Evolutionary conservation across 2,113 vertebrate species (phyloP).

Genomic region (Lota lota): DNA sequence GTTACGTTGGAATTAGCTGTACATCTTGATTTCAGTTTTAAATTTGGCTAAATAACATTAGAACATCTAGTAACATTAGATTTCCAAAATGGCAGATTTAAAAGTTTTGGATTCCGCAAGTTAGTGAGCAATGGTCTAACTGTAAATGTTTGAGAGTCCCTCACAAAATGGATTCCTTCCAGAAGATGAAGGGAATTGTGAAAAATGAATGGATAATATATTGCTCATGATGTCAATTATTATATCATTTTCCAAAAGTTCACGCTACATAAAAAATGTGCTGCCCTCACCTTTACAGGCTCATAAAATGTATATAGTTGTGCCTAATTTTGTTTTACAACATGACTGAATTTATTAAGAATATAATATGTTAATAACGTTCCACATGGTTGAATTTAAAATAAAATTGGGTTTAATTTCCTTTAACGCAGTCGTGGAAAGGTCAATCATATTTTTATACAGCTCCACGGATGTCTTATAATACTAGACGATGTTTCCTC

Average conservation of each 20-base stretch:
- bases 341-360: slow-evolving; percentile 93
- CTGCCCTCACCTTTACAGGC: slow-evolving; percentile 91
- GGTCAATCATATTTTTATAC: slow-evolving; percentile 77
- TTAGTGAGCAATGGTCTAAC: too few species aligned
- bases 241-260: slow-evolving; percentile 89
- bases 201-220: slow-evolving; percentile 52
- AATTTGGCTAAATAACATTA: too few species aligned
- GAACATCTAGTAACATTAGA: too few species aligned
- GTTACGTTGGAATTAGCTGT: too few species aligned
- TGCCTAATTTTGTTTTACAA: slow-evolving; percentile 93
- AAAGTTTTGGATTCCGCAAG: too few species aligned
- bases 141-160: background rate
- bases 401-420: slow-evolving; percentile 57
- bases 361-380: slow-evolving; percentile 83
- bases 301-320: slow-evolving; percentile 89
- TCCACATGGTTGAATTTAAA: slow-evolving; percentile 46
- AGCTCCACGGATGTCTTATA: slow-evolving; percentile 59
- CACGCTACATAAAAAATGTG: slow-evolving; percentile 86
- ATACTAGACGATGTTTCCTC: slow-evolving; percentile 19
- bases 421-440: slow-evolving; percentile 54
- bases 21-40: too few species aligned
- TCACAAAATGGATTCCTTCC: slow-evolving; percentile 23
- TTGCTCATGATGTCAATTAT: slow-evolving; percentile 60
- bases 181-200: slow-evolving; percentile 26
- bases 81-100: too few species aligned